Conservation (phyloP, 2,797 vertebrate species). For the Cynopterus sphinx region DNA sequence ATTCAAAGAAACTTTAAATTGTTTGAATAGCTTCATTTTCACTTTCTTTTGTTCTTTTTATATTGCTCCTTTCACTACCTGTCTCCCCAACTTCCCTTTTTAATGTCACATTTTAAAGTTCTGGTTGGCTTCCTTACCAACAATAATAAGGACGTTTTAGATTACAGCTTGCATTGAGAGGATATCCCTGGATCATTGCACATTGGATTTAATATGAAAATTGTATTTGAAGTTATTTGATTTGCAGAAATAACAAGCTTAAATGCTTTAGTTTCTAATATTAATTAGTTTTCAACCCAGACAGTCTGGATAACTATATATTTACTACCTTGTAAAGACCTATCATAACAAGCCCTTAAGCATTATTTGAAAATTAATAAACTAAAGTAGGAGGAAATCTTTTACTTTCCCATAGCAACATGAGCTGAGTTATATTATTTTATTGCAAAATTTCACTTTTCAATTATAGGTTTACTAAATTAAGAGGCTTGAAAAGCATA, state of each 20-base stretch:
- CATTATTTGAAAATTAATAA: constrained; percentile 91
- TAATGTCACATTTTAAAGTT: constrained; percentile 66
- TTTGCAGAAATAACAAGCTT: constrained; percentile 87
- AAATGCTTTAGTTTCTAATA: constrained; percentile 87
- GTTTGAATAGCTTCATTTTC: constrained; percentile 20
- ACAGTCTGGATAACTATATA: constrained; percentile 88
- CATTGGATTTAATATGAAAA: constrained; percentile 85
- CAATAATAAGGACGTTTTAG: constrained; percentile 72
- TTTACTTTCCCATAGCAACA: constrained; percentile 88
- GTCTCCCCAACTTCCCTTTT: background rate
- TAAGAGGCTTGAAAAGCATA: constrained; percentile 87
- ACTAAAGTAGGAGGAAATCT: constrained; percentile 88
- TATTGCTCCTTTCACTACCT: background rate
- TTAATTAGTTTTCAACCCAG: constrained; percentile 90
- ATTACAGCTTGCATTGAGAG: constrained; percentile 76
- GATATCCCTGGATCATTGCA: constrained; percentile 79
- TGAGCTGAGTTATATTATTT: constrained; percentile 85
- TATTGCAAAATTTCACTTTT: constrained; percentile 89
- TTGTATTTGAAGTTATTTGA: constrained; percentile 85
- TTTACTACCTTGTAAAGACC: constrained; percentile 89
- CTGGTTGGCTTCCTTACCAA: constrained; percentile 65
- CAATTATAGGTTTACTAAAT: constrained; percentile 89
- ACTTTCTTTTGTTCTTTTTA: constrained; percentile 33
- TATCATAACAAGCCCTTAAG: constrained; percentile 90
- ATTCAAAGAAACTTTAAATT: background rate